phyloP scores from a whole-genome alignment of 2,888 invertebrate genomes.

The Venusia cambrica region DNA sequence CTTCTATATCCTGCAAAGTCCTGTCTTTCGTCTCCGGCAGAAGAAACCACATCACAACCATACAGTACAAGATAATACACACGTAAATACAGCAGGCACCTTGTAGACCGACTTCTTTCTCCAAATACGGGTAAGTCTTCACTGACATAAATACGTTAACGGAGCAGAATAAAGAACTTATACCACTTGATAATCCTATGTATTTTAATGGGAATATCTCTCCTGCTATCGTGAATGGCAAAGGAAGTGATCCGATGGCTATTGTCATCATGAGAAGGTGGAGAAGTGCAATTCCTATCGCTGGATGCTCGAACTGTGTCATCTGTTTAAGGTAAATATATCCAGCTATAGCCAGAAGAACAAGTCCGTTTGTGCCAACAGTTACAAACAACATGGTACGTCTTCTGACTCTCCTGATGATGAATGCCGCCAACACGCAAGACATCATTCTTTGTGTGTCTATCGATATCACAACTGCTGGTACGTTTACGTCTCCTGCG shows the following conservation, averaged over 20 bases:
- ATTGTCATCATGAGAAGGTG: too few relatives aligned
- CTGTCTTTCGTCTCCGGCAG: slow-evolving; percentile 57
- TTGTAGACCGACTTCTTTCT: slow-evolving; percentile 35
- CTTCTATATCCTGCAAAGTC: slow-evolving; percentile 54
- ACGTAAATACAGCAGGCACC: slow-evolving; percentile 45
- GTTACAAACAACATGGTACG: slow-evolving; percentile 52
- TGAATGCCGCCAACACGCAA: slow-evolving; percentile 78
- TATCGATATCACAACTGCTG: slow-evolving; percentile 82
- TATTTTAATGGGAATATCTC: slow-evolving; percentile 83
- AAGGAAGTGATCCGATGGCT: too few relatives aligned
- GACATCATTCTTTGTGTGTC: slow-evolving; percentile 81
- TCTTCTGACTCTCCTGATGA: slow-evolving; percentile 77
- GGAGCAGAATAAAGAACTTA: slow-evolving; percentile 43
- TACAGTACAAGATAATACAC: slow-evolving; percentile 42
- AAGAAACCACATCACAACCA: slow-evolving; percentile 43
- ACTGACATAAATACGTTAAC: slow-evolving; percentile 33
- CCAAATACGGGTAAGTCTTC: slow-evolving; percentile 36
- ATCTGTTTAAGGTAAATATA: slow-evolving; percentile 47
- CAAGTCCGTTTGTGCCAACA: slow-evolving; percentile 46
- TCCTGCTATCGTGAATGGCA: slow-evolving; percentile 86
- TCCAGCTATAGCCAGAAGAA: slow-evolving; percentile 44
- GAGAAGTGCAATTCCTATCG: too few relatives aligned
- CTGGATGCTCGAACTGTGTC: too few relatives aligned
- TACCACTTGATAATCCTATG: slow-evolving; percentile 78
- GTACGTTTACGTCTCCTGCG: slow-evolving; percentile 76